Evolutionary conservation across 2,113 vertebrate genomes (phyloP).

Genomic region (Nothocercus julius): DNA sequence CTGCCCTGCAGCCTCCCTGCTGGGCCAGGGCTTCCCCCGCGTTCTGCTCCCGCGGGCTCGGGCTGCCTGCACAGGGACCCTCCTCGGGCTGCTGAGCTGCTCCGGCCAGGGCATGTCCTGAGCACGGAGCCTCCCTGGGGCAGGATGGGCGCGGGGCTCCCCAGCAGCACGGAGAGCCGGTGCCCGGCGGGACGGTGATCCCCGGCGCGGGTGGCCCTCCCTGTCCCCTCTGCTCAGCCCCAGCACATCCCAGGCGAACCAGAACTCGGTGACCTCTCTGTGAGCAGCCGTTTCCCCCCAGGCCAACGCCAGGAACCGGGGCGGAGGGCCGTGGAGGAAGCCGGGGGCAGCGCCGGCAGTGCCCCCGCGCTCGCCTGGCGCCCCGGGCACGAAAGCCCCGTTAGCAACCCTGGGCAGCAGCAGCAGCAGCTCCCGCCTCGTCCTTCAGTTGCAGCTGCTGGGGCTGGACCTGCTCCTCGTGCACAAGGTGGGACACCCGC

Average conservation of each 20-base stretch:
- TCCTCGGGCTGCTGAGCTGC: fast-evolving
- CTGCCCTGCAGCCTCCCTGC: not conserved
- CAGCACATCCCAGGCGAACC: not conserved
- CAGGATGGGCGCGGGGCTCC: not conserved
- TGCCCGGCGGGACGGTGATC: not conserved
- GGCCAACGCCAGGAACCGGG: not conserved
- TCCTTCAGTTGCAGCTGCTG: not conserved
- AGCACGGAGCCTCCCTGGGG: too few relatives aligned
- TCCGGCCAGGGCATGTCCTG: not conserved
- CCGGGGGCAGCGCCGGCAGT: too few relatives aligned
- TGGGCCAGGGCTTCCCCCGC: not conserved
- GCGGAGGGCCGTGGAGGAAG: not conserved
- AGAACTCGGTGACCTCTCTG: not conserved
- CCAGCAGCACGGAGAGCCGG: fast-evolving
- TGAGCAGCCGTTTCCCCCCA: not conserved
- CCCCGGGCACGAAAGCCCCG: not conserved
- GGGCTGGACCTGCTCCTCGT: not conserved
- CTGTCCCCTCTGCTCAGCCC: not conserved
- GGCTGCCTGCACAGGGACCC: fast-evolving
- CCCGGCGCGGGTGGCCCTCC: not conserved
- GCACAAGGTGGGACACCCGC: not conserved
- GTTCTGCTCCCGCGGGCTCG: fast-evolving
- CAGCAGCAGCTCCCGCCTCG: not conserved
- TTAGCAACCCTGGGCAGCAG: not conserved
- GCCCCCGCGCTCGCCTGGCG: not conserved